Evolutionary conservation across 2,888 invertebrate genomes (phyloP).

Genomic region (Parascotia fuliginaria): DNA sequence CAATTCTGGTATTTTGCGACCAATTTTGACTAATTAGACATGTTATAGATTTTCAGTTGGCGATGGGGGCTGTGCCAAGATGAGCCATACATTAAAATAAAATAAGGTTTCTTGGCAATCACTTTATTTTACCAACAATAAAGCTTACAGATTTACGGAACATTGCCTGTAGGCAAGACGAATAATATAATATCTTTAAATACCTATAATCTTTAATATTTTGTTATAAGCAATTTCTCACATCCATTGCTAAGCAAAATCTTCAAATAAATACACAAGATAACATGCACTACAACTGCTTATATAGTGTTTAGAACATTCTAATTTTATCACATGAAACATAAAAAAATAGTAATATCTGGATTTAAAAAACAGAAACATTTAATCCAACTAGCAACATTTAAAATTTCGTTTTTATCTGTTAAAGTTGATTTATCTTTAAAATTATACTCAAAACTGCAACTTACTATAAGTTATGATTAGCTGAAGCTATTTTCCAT

Average conservation of each 20-base stretch:
- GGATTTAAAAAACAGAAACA: not conserved
- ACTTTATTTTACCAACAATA: slow-evolving; percentile 65
- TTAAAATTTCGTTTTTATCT: slow-evolving; percentile 1
- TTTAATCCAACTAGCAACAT: not conserved
- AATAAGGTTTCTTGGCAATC: slow-evolving; percentile 47
- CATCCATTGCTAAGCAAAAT: slow-evolving; percentile 2
- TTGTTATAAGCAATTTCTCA: slow-evolving; percentile 2
- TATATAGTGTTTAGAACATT: not conserved
- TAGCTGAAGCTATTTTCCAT: slow-evolving; percentile 24
- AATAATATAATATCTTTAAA: too few relatives aligned
- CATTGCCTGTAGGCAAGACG: slow-evolving; percentile 30
- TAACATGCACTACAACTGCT: not conserved
- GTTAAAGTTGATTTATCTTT: not conserved
- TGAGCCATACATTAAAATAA: too few relatives aligned
- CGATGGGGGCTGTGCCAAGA: too few relatives aligned
- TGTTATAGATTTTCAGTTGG: too few relatives aligned
- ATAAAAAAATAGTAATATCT: not conserved
- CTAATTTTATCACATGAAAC: not conserved
- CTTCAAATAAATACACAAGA: not conserved
- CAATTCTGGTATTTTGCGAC: too few relatives aligned
- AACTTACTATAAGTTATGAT: slow-evolving; percentile 8
- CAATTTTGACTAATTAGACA: too few relatives aligned
- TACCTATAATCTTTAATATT: slow-evolving; percentile 2
- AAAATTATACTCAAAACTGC: slow-evolving; percentile 7
- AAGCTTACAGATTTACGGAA: slow-evolving; percentile 40